Conservation (phyloP, 2,797 vertebrate genomes). For the Myotis daubentonii region DNA sequence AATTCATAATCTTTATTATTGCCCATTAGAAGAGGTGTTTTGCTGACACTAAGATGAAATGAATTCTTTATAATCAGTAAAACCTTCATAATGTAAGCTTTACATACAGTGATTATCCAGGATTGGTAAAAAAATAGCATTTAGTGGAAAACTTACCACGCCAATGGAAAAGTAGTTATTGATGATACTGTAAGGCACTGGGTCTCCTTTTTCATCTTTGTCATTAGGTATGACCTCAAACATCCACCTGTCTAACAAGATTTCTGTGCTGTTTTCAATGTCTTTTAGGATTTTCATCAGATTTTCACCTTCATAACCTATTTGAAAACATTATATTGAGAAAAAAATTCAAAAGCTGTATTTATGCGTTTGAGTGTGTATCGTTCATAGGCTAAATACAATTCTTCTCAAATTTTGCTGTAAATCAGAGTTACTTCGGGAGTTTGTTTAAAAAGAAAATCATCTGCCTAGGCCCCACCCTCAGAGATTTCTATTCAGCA, state of each 20-base stretch:
- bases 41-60: constrained; percentile 71
- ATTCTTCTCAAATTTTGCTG: background rate
- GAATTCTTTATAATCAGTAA: constrained; percentile 69
- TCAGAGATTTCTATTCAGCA: constrained; percentile 13
- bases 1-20: constrained; percentile 65
- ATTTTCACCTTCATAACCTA: constrained; percentile 96
- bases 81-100: constrained; percentile 62
- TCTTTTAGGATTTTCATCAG: constrained; percentile 94
- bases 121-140: constrained; percentile 35
- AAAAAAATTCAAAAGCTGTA: background rate
- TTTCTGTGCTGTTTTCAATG: constrained; percentile 93
- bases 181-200: constrained; percentile 96
- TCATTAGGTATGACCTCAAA: constrained; percentile 93
- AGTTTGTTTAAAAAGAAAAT: background rate
- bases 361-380: background rate
- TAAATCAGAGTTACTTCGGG: background rate
- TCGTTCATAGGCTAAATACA: background rate
- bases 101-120: constrained; percentile 63
- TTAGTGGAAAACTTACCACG: constrained; percentile 90
- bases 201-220: constrained; percentile 95
- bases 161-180: constrained; percentile 99
- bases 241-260: constrained; percentile 96
- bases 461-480: background rate
- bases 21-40: constrained; percentile 72
- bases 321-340: background rate